phyloP scores from a whole-genome alignment of 2,113 vertebrate genomes.

The Strix aluco region DNA sequence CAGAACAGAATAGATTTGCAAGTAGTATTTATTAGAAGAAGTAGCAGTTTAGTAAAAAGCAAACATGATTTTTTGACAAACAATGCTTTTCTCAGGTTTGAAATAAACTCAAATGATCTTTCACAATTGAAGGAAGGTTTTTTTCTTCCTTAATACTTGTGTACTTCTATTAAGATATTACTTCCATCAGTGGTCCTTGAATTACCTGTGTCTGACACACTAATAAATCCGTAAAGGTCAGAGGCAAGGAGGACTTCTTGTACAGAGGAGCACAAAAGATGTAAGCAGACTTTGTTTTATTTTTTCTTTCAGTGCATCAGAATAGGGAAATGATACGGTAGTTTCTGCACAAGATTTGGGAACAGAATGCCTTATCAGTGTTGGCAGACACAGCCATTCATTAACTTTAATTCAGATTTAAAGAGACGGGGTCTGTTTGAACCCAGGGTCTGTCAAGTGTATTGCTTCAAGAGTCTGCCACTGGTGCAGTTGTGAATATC shows the following conservation, averaged over 20 bases:
- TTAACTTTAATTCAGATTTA: background rate
- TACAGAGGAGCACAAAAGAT: background rate
- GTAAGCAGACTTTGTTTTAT: background rate
- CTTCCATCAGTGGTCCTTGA: background rate
- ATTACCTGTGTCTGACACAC: background rate
- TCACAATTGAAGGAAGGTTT: background rate
- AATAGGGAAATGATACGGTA: background rate
- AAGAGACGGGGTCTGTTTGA: background rate
- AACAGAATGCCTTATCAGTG: background rate
- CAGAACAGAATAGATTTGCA: background rate
- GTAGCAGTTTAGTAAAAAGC: background rate
- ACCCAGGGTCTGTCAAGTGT: background rate
- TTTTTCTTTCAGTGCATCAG: background rate
- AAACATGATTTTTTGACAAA: background rate
- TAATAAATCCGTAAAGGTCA: background rate
- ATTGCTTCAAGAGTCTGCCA: background rate
- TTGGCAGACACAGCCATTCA: background rate
- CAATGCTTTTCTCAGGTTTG: background rate
- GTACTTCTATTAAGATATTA: background rate
- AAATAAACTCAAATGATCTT: background rate
- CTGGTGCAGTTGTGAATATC: background rate
- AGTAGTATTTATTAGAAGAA: background rate
- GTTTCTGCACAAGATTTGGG: background rate
- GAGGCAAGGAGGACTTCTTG: background rate
- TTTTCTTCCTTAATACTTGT: background rate